These are phyloP conservation scores for Megaceryle alcyon DNA, from an alignment of 2,797 vertebrate species.

Conservation along the genomic window DNA sequence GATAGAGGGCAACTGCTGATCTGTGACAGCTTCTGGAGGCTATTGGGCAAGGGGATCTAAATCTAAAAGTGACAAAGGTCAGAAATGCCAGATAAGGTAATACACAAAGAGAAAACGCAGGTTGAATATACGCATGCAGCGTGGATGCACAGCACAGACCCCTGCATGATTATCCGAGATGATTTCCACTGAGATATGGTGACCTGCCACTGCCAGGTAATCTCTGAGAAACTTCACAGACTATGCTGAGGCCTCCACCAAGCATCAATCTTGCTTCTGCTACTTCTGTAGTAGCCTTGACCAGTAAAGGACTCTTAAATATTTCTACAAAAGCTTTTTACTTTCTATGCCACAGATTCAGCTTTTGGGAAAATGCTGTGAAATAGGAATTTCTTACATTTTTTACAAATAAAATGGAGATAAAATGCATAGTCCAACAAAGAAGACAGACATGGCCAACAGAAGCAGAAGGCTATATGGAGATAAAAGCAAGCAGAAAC, in stretches of 20 bases:
- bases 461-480: background rate
- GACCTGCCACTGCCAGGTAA: background rate
- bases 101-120: background rate
- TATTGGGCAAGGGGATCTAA: background rate
- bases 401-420: background rate
- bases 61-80: background rate
- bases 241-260: background rate
- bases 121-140: fast-evolving
- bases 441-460: background rate
- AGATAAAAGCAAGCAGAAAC: background rate
- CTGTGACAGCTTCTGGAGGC: background rate
- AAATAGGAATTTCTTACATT: background rate
- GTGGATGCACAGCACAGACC: background rate
- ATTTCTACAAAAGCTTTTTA: background rate
- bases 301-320: background rate
- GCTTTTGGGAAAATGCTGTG: background rate
- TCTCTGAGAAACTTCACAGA: background rate
- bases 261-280: background rate
- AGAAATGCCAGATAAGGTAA: background rate
- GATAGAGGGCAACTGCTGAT: background rate
- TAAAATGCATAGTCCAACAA: background rate
- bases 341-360: background rate
- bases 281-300: background rate
- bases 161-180: background rate
- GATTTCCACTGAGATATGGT: background rate